Base-by-base conservation (phyloP, 2,888 invertebrate genomes). In the Eumerus sabulonum region DNA sequence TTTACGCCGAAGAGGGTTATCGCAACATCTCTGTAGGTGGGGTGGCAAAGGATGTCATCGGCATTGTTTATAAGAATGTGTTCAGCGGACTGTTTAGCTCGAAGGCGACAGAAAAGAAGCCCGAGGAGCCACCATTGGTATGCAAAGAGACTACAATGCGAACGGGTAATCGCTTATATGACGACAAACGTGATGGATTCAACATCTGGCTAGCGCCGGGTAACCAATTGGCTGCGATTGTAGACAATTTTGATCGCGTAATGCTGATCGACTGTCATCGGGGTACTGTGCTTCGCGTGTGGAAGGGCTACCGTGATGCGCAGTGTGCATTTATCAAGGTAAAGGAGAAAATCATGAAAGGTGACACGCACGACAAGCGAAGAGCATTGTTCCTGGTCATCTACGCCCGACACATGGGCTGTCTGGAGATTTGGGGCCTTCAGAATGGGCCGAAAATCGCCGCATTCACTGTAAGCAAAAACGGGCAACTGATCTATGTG, bases 251-350 rank as follows among this genome's bases (percentile, higher is more conserved):
- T 85, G 98, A 98, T 19, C 92, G 99, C 68, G 95, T 99, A 0
- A 92, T 95, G 47, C 90, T 99, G 13, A 89, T 99, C 36, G 98
- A 99, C 88, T 93, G 95, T 12, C 91, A 91, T 53, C 92, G 92
- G 82, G 96, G 97, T 0, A 91, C 94, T 60, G 93, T 95, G 18
- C 89, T 98, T 42, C 91, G 96, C 59, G 93, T 98, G 86, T 97
- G 98, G 92, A 98, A 98, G 90, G 98, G 99, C 2, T 99, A 97
- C 88, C 91, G 98, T 57, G 97, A 98, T 86, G 98, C 98, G 0
- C 96, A 98, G 86, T 96, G 97, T 87, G 96, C 96, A 1, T 99
- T 98, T 92, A 90, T 98, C 45, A 95, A 96, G 89, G 94, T 96
- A 0, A 90, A 91, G 36, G 95, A 96, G 85, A 92, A 92, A 71